Conservation (phyloP, 2,888 invertebrate genomes). For the Epinotia bilunana region DNA sequence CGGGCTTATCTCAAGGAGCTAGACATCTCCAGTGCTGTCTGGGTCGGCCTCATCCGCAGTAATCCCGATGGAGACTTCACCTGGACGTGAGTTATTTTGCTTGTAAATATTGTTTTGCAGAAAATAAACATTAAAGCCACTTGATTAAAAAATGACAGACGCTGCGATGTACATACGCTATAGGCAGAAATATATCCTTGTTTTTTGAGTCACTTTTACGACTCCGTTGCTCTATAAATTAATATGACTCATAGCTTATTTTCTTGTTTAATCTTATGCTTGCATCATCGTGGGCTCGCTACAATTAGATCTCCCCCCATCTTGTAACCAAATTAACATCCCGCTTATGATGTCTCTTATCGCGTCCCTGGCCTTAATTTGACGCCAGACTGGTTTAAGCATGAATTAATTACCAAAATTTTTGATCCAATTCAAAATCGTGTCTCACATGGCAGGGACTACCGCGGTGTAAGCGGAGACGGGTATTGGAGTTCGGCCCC, state of each 20-base stretch:
- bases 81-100: slow-evolving; percentile 88
- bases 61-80: slow-evolving; percentile 88
- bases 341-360: background rate
- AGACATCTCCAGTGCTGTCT: slow-evolving; percentile 90
- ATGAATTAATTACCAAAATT: background rate
- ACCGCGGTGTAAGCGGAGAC: slow-evolving; percentile 84
- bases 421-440: background rate
- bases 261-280: too few species aligned
- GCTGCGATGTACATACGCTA: background rate
- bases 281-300: too few species aligned
- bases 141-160: background rate
- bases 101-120: background rate
- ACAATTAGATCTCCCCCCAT: too few species aligned
- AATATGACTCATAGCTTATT: too few species aligned
- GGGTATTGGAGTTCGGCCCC: slow-evolving; percentile 91
- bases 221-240: too few species aligned
- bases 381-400: background rate
- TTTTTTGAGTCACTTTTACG: background rate
- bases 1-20: slow-evolving; percentile 90
- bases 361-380: background rate
- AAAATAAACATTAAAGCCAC: background rate
- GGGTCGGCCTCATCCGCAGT: slow-evolving; percentile 91
- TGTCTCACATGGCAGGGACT: slow-evolving; percentile 74
- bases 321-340: background rate
- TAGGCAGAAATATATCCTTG: background rate